A percentile compares a stretch with the other conserved stretches of the same genome.
Evolutionary conservation across 2,888 invertebrate genomes (phyloP).

Genomic region (Torymus tubicola): DNA sequence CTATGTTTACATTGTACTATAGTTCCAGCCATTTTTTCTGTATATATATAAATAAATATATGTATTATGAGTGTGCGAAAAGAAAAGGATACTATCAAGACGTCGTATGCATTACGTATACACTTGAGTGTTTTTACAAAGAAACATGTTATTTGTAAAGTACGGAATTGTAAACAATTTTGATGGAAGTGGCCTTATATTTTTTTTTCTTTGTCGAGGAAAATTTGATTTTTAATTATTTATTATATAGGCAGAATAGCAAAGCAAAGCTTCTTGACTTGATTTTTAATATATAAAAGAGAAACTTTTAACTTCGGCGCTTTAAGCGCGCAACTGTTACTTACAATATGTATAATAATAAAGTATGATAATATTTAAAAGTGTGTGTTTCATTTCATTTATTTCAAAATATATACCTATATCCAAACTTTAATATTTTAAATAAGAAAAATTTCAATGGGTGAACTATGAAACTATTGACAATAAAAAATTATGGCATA

Average conservation of each 20-base stretch:
- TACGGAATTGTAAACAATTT: background rate
- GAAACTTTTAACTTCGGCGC: constrained; percentile 20
- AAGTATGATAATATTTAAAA: constrained; percentile 43
- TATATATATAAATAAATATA: constrained; percentile 26
- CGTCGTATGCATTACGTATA: background rate
- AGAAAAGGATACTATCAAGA: constrained; percentile 21
- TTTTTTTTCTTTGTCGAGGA: background rate
- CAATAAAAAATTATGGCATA: too few species aligned
- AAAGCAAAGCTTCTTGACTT: constrained; percentile 23
- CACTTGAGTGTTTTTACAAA: too few species aligned
- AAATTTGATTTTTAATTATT: constrained; percentile 29
- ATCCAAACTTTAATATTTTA: too few species aligned
- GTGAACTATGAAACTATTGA: too few species aligned
- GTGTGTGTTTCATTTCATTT: background rate
- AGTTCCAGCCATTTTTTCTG: constrained; percentile 66
- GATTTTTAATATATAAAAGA: constrained; percentile 31
- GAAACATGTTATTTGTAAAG: too few species aligned
- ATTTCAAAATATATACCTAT: too few species aligned
- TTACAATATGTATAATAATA: constrained; percentile 43
- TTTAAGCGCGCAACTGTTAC: constrained; percentile 28
- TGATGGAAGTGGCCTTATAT: background rate
- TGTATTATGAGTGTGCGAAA: constrained; percentile 49
- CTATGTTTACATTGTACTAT: constrained; percentile 62
- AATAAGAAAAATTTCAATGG: too few species aligned
- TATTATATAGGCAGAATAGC: constrained; percentile 16